Conservation (phyloP, 2,797 vertebrate species). For the Anniella stebbinsi region DNA sequence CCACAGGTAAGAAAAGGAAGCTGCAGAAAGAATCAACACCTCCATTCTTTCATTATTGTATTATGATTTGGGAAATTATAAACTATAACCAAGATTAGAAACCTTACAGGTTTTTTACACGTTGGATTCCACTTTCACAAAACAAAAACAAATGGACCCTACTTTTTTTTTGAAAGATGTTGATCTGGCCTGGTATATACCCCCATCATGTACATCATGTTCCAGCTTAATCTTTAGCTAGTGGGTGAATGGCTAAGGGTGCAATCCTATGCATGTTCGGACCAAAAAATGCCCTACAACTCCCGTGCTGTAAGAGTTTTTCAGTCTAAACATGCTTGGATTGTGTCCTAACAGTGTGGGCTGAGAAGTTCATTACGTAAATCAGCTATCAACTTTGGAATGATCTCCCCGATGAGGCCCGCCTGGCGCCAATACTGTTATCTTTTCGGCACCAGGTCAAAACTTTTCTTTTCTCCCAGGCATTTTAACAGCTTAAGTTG, state of each 20-base stretch:
- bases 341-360: too few species aligned
- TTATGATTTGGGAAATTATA: not conserved
- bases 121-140: not conserved
- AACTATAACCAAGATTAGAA: not conserved
- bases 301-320: too few species aligned
- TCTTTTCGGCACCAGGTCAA: too few species aligned
- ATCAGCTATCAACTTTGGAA: not conserved
- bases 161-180: not conserved
- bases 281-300: too few species aligned
- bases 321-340: too few species aligned
- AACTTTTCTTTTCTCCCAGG: too few species aligned
- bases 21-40: not conserved
- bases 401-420: too few species aligned
- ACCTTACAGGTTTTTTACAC: too few species aligned
- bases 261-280: not conserved
- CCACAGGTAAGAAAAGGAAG: not conserved
- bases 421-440: too few species aligned
- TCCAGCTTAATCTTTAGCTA: not conserved
- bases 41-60: not conserved
- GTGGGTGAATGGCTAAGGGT: not conserved
- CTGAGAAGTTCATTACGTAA: not conserved
- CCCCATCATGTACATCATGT: too few species aligned
- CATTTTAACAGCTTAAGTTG: too few species aligned
- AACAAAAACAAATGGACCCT: not conserved
- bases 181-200: not conserved